Conservation (phyloP, 2,888 invertebrate species). For the Saturnia japonica region DNA sequence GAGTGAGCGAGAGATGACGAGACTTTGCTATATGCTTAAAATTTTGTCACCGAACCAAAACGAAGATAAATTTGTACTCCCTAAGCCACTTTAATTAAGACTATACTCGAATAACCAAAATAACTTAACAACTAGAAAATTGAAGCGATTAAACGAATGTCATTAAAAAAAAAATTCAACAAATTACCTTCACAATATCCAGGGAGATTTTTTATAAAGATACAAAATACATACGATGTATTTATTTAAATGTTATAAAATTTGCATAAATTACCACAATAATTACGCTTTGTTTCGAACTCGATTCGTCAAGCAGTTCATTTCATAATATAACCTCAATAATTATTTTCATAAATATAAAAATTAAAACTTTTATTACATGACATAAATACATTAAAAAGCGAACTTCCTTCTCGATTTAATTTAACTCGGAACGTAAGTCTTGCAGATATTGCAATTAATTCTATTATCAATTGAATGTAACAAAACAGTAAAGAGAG, state of each 20-base stretch:
- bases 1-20: not conserved
- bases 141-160: not conserved
- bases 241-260: constrained; percentile 25
- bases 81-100: too few relatives aligned
- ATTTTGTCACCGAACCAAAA: not conserved
- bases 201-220: constrained; percentile 25
- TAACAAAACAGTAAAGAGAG: too few relatives aligned
- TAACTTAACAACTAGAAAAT: not conserved
- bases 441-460: not conserved
- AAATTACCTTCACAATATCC: constrained; percentile 3
- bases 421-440: not conserved
- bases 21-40: not conserved
- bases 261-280: constrained; percentile 26
- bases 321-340: constrained; percentile 10
- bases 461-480: too few relatives aligned
- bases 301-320: too few relatives aligned
- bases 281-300: constrained; percentile 25
- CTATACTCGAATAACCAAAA: too few relatives aligned
- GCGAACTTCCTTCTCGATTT: not conserved
- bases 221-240: constrained; percentile 25
- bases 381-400: not conserved
- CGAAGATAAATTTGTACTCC: not conserved
- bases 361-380: not conserved
- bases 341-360: not conserved
- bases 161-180: not conserved